Evolutionary conservation across 2,113 vertebrate genomes (phyloP).

Genomic region (Chauna torquata): DNA sequence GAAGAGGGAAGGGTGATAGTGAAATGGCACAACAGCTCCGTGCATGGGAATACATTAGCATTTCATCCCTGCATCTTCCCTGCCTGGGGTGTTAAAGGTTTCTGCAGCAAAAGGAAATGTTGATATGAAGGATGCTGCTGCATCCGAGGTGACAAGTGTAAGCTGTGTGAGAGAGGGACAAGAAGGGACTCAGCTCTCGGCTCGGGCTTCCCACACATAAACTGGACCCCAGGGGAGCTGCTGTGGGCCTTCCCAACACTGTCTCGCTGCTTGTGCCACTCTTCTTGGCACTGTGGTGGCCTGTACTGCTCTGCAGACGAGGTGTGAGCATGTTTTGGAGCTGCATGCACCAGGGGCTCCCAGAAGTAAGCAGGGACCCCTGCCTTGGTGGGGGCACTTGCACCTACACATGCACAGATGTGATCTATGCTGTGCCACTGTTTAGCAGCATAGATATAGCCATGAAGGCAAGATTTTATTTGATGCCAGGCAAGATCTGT

Average conservation of each 20-base stretch:
- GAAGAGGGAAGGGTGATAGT: neutral
- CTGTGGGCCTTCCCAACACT: neutral
- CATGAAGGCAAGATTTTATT: neutral
- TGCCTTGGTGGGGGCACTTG: neutral
- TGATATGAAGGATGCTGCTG: neutral
- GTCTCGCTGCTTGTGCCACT: neutral
- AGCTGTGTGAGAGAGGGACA: neutral
- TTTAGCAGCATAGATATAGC: neutral
- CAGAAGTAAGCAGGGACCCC: neutral
- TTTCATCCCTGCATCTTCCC: neutral
- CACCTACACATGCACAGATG: fast-evolving
- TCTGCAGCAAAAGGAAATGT: neutral
- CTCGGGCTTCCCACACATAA: no score
- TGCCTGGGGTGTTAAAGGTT: neutral
- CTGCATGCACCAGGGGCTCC: neutral
- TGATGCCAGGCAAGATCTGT: neutral
- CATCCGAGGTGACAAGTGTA: fast-evolving
- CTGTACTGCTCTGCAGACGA: neutral
- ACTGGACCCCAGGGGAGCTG: no score
- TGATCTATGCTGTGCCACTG: neutral
- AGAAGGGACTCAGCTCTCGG: neutral
- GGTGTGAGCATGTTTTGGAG: neutral
- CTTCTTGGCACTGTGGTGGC: neutral
- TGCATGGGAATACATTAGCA: neutral
- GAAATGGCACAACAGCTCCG: neutral